Base-by-base conservation (phyloP, 2,888 invertebrate species). In the Caenorhabditis zanzibari region DNA sequence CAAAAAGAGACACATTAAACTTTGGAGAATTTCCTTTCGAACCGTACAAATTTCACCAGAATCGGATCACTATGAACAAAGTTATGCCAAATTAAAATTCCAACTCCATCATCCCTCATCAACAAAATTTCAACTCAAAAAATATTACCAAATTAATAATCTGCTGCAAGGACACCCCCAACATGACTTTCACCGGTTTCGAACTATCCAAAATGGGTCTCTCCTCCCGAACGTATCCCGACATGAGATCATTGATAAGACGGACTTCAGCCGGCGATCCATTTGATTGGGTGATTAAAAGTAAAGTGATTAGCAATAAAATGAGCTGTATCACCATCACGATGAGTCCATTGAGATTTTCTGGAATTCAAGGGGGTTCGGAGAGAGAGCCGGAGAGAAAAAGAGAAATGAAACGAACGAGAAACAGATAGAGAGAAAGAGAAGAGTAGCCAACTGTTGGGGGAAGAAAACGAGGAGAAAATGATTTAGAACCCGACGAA, bases 111-210 rank as follows among this genome's bases (percentile, higher is more conserved):
- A 19, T 19, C 5, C 24, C 22, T 19, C 32, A 32, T 32, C 14
- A 7, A 26, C 9, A 19, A 47, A 66, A 1, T 44, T 38, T 38
- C n/a, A 5, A n/a, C n/a, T n/a, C n/a, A 28, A 26, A 19, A 24
- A 24, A 68, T 26, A 22, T 68, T 63, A 90, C 91, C 88, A 91
- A 69, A 72, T 91, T 88, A 73, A 91, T 90, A 76, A 91, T 91
- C 73, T 91, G 90, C 66, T 91, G 90, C 32, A 91, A 71, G 9
- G 84, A 77, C 19, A 91, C 87, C 2, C 90, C 90, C n/a, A 91
- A 80, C 24, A 77, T 89, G 35, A 91, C 90, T 38, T 85, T 85
- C 4, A 91, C 90, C 7, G 90, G 90, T 58, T 89, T 86, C 10
- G 84, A 74, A 35, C 82, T 84, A 63, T 91, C 89, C 47, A 90